Evolutionary conservation across 2,113 vertebrate genomes (phyloP), one percentile per base, ranked within the genome.

Genomic region (Megaceryle torquata): DNA sequence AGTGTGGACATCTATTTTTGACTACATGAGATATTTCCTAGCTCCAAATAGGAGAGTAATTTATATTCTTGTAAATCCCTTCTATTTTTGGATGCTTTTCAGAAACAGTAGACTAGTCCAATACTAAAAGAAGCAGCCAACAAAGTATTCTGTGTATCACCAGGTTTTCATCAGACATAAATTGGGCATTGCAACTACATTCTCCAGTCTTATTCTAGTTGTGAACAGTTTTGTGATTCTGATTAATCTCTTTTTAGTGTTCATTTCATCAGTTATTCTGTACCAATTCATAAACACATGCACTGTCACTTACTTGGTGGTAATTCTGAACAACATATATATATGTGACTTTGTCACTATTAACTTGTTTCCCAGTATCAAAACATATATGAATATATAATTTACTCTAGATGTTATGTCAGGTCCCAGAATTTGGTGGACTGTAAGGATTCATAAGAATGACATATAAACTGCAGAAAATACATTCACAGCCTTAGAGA

Each of bases 141-240:
- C 22, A 79, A 39, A 93, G 17, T 67, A 65, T 87, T 96, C 60
- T 35, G 51, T 48, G n/a, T 21, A 74, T 12, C 20, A 97, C 14
- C n/a, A 87, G 35, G 26, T 86, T 89, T 91, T 81, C 37, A 87
- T 41, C 43, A 89, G 80, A 86, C 67, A 69, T 75, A 93, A 92
- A 91, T 94, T 50, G 81, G 26, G 11, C 43, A 78, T 28, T 17
- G 15, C 15, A 44, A 63, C 71, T 81, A 46, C 44, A 44, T 80
- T 69, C 15, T 93, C 51, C 91, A 82, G 64, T 93, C 95, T 91
- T 94, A 61, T 77, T 39, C 5, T 57, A 50, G 46, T 84, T 77
- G 14, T 50, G 80, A 95, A 89, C 31, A 84, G 6, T 39, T 26
- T n/a, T 88, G 46, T 50, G 63, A 88, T 92, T 96, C 50, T 63